Base-by-base conservation (phyloP, 2,113 vertebrate genomes). In the Alectura lathami region DNA sequence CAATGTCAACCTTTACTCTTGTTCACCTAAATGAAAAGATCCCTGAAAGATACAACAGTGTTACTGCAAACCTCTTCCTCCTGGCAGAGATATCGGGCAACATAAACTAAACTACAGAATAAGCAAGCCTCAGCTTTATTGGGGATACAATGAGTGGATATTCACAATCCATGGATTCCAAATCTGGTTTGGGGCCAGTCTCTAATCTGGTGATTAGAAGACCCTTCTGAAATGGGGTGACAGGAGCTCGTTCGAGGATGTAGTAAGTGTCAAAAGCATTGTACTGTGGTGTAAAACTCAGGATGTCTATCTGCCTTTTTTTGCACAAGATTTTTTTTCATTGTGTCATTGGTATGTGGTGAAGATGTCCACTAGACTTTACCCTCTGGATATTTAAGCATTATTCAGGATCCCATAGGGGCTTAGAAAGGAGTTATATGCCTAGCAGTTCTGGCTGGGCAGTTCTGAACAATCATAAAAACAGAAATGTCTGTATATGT, bases 11-110 rank as follows among this genome's bases (percentile, higher is more conserved):
- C 20, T 51, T 80, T 27, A 17, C 8, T 62, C 45, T 74, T 32
- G 64, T 16, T 53, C 5, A 50, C 21, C 2, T n/a, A 16, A 38
- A 72, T 0, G 0, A 63, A 34, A 84, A 34, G 8, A 51, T 40
- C 18, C 40, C 15, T 47, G 67, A 34, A 64, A 85, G 56, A 20
- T 9, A 66, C 4, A 7, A 8, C 9, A 83, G 40, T 32, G 17
- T 68, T 64, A 27, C 22, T 42, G 27, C 21, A 78, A 86, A 17
- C 7, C 11, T 76, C 26, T 83, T 16, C 20, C 15, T 89, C 32
- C 42, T 56, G 9, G 32, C 22, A 56, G 42, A 62, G 16, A 8
- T 16, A 36, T 0, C 0, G 40, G 27, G 75, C n/a, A 43, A 32
- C 21, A 59, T 6, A 53, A 48, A 23, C 22, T 67, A 68, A 75